Evolutionary conservation across 2,888 invertebrate species (phyloP).

Genomic region (Metalampra italica): DNA sequence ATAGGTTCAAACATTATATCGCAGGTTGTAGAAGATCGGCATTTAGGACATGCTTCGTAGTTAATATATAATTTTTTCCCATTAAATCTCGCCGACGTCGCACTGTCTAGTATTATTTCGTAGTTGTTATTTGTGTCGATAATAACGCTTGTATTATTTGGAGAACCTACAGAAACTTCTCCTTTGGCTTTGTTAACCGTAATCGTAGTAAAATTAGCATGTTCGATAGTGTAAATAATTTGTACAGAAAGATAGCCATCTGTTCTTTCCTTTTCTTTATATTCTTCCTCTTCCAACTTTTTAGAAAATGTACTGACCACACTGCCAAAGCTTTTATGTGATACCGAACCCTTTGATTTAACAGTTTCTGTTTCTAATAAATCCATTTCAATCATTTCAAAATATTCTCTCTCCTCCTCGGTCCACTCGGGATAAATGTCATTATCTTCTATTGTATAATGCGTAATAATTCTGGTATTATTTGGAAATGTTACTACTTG

Average conservation of each 20-base stretch:
- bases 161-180: constrained; percentile 51
- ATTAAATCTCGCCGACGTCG: constrained; percentile 52
- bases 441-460: constrained; percentile 45
- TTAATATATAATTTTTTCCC: constrained; percentile 46
- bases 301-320: constrained; percentile 25
- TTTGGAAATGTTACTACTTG: constrained; percentile 59
- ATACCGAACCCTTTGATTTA: constrained; percentile 36
- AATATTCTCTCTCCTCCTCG: constrained; percentile 48
- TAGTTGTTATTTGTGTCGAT: constrained; percentile 44
- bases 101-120: constrained; percentile 44
- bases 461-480: constrained; percentile 57
- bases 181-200: constrained; percentile 53
- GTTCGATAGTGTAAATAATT: constrained; percentile 59
- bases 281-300: constrained; percentile 34
- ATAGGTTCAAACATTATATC: constrained; percentile 42
- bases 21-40: constrained; percentile 45
- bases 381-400: constrained; percentile 36
- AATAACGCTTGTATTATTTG: constrained; percentile 45
- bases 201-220: constrained; percentile 74
- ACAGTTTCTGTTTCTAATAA: constrained; percentile 26
- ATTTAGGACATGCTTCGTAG: constrained; percentile 52
- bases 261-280: constrained; percentile 23
- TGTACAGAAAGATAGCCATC: constrained; percentile 62
- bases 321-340: constrained; percentile 41
- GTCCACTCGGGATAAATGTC: constrained; percentile 67